Evolutionary conservation across 2,113 vertebrate genomes (phyloP).

Genomic region (Spheniscus mendiculus): DNA sequence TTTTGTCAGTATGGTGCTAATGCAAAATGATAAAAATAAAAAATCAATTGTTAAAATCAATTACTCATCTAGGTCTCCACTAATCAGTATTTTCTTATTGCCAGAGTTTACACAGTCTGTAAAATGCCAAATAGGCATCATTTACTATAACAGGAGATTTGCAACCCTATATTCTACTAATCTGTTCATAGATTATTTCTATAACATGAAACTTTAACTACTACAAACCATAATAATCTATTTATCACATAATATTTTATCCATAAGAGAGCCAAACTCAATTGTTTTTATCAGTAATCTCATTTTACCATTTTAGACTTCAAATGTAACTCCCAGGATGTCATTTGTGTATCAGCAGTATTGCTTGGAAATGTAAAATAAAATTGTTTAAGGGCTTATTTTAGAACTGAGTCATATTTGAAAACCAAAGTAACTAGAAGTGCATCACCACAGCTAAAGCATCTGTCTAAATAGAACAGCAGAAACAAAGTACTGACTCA

Average conservation of each 20-base stretch:
- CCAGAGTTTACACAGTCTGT: slow-evolving; percentile 23
- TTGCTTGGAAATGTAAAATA: not conserved
- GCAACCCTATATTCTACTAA: not conserved
- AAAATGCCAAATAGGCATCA: slow-evolving; percentile 19
- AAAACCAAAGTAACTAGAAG: not conserved
- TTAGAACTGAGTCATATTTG: not conserved
- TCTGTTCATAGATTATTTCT: slow-evolving; percentile 43
- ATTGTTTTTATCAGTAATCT: not conserved
- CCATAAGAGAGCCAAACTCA: not conserved
- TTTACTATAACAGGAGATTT: slow-evolving; percentile 23
- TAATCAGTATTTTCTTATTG: not conserved
- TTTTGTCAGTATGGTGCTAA: not conserved
- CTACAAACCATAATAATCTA: not conserved
- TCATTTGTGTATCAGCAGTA: not conserved
- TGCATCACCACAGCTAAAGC: not conserved
- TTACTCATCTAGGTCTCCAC: not conserved
- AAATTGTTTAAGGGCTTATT: not conserved
- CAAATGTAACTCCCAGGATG: not conserved
- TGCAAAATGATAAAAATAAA: not conserved
- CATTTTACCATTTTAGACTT: not conserved
- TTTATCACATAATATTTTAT: not conserved
- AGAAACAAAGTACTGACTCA: not conserved
- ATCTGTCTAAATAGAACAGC: not conserved
- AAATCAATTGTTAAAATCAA: not conserved
- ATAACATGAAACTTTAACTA: not conserved